Evolutionary conservation across 2,797 vertebrate species (phyloP), one percentile per base, ranked within the genome.

Genomic region (Platyrinchus mystaceus): DNA sequence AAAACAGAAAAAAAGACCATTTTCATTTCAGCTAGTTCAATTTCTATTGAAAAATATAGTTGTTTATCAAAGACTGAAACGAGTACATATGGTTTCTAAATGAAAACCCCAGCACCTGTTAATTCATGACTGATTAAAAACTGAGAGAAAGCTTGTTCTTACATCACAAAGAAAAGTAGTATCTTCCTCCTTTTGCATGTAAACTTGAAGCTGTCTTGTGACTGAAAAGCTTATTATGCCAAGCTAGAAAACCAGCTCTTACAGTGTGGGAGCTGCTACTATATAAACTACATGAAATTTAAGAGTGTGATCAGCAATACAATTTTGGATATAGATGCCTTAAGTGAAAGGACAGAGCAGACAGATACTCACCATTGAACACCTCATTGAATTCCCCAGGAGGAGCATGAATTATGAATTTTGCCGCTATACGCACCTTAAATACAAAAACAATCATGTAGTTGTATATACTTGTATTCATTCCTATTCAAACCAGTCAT

Each of bases 301-400:
- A 56, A 11, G 20, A 81, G 26, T 86, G 53, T 30, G 71, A 94
- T 36, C 3, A 23, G 50, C 46, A 90, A 62, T 8, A 34, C 12
- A 47, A 9, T 66, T 95, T 46, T 85, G 52, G 24, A 34, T 46
- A 68, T 2, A 30, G 21, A 60, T n/a, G 30, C 15, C 26, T 89
- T 85, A 78, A 77, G 68, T 19, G 30, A 80, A 84, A 84, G 43
- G 47, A 70, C 23, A 83, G 44, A 69, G 58, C n/a, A 94, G 94
- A 64, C 43, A 84, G 89, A 90, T 87, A 98, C 98, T 98, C 87
- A 99, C 99, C 99, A 90, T 99, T 99, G 98, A 99, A 99, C 67
- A 99, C 99, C 91, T 99, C 99, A 94, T 99, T 99, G 97, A 99
- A 99, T 98, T 99, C 99, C 98, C 99, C 99, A 94, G 99, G 99